phyloP scores from a whole-genome alignment of 2,113 vertebrate genomes.

The Gymnocephalus cernua region DNA sequence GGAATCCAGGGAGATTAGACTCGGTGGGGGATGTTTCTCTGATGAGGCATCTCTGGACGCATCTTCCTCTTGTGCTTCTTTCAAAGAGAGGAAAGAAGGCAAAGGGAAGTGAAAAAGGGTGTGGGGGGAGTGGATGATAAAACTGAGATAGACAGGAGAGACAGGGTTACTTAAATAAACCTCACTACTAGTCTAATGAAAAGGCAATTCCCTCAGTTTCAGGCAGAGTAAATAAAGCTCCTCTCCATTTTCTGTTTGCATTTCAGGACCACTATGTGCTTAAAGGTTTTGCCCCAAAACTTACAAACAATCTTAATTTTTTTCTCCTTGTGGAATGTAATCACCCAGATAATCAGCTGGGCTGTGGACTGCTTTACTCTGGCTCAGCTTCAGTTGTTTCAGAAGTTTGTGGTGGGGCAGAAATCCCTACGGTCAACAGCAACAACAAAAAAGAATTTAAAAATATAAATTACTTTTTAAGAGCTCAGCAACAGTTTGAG shows the following conservation, averaged over 20 bases:
- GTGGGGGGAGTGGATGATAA: not conserved
- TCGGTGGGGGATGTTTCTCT: not conserved
- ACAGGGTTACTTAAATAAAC: not conserved
- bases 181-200: no score
- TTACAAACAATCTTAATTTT: not conserved
- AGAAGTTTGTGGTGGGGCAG: conserved; percentile 13
- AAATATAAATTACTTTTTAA: not conserved
- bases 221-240: not conserved
- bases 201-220: not conserved
- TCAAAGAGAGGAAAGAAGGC: not conserved
- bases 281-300: not conserved
- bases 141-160: not conserved
- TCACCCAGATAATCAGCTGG: conserved; percentile 15
- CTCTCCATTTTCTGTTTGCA: not conserved
- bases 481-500: conserved; percentile 10
- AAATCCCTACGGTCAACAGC: conserved; percentile 14
- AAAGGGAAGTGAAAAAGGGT: not conserved
- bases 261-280: not conserved
- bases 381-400: conserved; percentile 21
- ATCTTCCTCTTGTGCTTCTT: not conserved
- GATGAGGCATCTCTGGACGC: not conserved
- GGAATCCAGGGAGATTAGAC: not conserved
- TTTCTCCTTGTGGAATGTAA: not conserved
- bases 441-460: not conserved
- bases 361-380: not conserved